These are phyloP conservation scores for Tyrannus savana DNA, from an alignment of 2,113 vertebrate genomes.

Conservation along the genomic window DNA sequence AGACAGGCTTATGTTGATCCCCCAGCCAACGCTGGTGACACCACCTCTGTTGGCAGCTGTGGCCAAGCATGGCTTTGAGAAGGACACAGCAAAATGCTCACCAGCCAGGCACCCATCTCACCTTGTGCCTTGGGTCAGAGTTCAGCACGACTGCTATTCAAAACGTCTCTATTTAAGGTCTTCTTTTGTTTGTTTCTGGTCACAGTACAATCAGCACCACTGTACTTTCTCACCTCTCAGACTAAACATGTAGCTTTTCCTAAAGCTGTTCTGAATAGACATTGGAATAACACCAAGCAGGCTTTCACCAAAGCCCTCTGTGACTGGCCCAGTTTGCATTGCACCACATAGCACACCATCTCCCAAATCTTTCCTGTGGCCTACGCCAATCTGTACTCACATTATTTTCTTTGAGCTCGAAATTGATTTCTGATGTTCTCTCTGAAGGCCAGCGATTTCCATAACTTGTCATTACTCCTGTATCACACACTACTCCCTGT, in stretches of 20 bases:
- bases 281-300: neutral
- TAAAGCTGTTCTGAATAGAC: neutral
- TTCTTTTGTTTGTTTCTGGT: neutral
- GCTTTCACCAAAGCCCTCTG: neutral
- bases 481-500: neutral
- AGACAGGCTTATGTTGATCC: fast-evolving
- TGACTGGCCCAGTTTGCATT: too few species aligned
- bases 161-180: neutral
- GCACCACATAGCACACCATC: fast-evolving
- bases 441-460: neutral
- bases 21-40: fast-evolving
- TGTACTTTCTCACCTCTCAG: neutral
- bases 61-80: neutral
- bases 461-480: slow-evolving; percentile 31
- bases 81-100: neutral
- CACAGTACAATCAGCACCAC: neutral
- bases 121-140: fast-evolving
- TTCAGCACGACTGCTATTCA: neutral
- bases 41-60: neutral
- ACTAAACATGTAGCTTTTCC: fast-evolving
- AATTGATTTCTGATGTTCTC: slow-evolving; percentile 1
- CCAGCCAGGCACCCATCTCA: neutral
- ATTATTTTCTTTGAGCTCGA: neutral
- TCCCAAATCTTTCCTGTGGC: neutral
- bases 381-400: neutral